These are phyloP conservation scores for Eurytemora carolleeae DNA, from an alignment of 1,140 invertebrate genomes.

Conservation along the genomic window DNA sequence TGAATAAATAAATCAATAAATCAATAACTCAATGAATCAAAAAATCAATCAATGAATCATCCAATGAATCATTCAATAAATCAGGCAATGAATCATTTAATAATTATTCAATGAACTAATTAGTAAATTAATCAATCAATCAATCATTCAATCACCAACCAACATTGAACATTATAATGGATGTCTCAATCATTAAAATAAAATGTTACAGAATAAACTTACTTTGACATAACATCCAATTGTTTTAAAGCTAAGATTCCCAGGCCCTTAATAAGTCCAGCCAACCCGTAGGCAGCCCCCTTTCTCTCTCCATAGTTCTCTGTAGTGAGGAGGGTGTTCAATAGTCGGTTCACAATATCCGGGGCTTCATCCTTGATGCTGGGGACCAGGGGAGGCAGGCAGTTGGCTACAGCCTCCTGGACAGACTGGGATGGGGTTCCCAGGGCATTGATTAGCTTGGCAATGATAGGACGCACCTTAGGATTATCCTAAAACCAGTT, in stretches of 20 bases:
- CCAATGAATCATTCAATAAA: too few relatives aligned
- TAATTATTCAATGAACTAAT: too few relatives aligned
- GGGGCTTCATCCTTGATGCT: slow-evolving; percentile 75
- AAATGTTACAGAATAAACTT: too few relatives aligned
- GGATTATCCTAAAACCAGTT: too few relatives aligned
- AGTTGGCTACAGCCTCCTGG: slow-evolving; percentile 93
- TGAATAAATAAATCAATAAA: too few relatives aligned
- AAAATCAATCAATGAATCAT: too few relatives aligned
- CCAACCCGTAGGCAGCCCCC: slow-evolving; percentile 34
- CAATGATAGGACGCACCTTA: slow-evolving; percentile 69
- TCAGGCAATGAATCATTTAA: too few relatives aligned
- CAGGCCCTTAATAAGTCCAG: slow-evolving; percentile 40
- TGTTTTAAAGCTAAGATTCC: slow-evolving; percentile 89
- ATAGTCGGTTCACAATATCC: slow-evolving; percentile 61
- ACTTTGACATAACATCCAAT: slow-evolving; percentile 77
- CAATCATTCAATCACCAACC: too few relatives aligned
- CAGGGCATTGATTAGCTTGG: slow-evolving; percentile 66
- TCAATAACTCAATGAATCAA: too few relatives aligned
- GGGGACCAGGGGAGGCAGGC: slow-evolving; percentile 74
- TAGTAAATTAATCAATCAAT: too few relatives aligned
- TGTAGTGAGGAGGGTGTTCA: slow-evolving; percentile 58
- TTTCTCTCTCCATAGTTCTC: slow-evolving; percentile 91
- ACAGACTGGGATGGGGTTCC: slow-evolving; percentile 92
- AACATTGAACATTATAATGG: too few relatives aligned
- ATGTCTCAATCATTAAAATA: too few relatives aligned